These are phyloP conservation scores for Oxyruncus cristatus DNA, from an alignment of 2,113 vertebrate species.

Conservation along the genomic window DNA sequence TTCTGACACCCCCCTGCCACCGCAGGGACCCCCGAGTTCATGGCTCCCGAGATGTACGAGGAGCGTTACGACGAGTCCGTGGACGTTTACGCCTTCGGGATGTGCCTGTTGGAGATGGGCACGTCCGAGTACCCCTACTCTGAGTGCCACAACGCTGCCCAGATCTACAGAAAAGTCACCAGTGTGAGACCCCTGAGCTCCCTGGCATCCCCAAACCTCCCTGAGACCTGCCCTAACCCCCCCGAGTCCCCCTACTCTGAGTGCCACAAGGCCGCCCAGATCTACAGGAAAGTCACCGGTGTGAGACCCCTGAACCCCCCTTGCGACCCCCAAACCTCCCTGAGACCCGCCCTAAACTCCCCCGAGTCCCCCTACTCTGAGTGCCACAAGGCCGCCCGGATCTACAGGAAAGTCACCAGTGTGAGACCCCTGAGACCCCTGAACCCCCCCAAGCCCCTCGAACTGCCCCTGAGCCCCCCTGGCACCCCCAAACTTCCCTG, in stretches of 20 bases:
- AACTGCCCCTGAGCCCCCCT: too few relatives aligned
- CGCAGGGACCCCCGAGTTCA: slow-evolving; percentile 89
- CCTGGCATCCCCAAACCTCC: too few relatives aligned
- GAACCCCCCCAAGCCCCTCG: too few relatives aligned
- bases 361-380: slow-evolving; percentile 92
- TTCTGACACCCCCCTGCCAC: too few relatives aligned
- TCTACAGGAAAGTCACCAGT: slow-evolving; percentile 97
- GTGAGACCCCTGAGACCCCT: slow-evolving; percentile 57
- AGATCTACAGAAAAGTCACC: slow-evolving; percentile 97
- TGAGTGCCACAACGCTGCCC: slow-evolving; percentile 92
- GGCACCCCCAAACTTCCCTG: too few relatives aligned
- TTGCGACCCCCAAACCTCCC: too few relatives aligned
- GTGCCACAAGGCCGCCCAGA: slow-evolving; percentile 93
- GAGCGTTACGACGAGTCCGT: slow-evolving; percentile 94
- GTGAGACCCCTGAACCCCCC: slow-evolving; percentile 57
- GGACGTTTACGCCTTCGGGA: slow-evolving; percentile 95
- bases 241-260: slow-evolving; percentile 92
- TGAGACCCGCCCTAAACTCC: too few relatives aligned
- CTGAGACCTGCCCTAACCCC: too few relatives aligned
- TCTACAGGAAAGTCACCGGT: slow-evolving; percentile 97
- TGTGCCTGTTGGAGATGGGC: slow-evolving; percentile 98
- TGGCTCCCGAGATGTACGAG: slow-evolving; percentile 99
- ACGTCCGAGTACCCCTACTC: slow-evolving; percentile 95
- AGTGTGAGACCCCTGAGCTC: slow-evolving; percentile 72
- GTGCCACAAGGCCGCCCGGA: slow-evolving; percentile 93